A percentile compares a stretch with the other conserved stretches of the same genome.
Conservation (phyloP, 2,113 vertebrate genomes). For the Triplophysa tibetana region DNA sequence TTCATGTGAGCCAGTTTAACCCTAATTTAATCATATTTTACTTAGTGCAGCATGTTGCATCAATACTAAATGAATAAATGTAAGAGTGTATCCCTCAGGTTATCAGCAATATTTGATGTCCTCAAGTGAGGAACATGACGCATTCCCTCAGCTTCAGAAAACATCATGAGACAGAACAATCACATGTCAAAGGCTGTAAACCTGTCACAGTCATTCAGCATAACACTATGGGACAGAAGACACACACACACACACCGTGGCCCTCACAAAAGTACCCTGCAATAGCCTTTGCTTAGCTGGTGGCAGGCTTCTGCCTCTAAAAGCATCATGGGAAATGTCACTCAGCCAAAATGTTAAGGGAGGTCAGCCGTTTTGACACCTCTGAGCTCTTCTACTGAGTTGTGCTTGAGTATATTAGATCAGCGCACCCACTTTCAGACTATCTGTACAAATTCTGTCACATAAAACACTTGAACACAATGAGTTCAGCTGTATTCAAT, state of each 20-base stretch:
- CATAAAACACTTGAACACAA: background rate
- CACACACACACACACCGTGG: constrained; percentile 36
- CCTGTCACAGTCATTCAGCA: constrained; percentile 58
- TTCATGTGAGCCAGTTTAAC: background rate
- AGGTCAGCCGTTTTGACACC: constrained; percentile 62
- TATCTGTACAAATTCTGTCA: background rate
- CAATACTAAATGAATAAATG: constrained; percentile 4
- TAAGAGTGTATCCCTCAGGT: background rate
- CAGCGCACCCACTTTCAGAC: constrained; percentile 49
- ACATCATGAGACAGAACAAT: constrained; percentile 68
- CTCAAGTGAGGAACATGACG: constrained; percentile 33
- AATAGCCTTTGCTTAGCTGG: constrained; percentile 65
- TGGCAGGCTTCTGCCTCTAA: constrained; percentile 56
- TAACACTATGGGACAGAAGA: constrained; percentile 54
- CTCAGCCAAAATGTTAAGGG: constrained; percentile 50
- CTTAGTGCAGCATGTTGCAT: background rate
- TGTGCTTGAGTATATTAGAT: constrained; percentile 63
- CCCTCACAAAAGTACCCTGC: constrained; percentile 50
- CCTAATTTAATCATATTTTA: background rate
- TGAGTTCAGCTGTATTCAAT: background rate
- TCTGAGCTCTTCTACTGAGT: constrained; percentile 62
- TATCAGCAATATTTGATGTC: background rate
- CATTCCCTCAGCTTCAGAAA: constrained; percentile 55
- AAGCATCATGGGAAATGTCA: constrained; percentile 41
- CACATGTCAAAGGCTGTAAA: constrained; percentile 64